Base-by-base conservation (phyloP, 2,797 vertebrate genomes). In the Oophaga sylvatica region DNA sequence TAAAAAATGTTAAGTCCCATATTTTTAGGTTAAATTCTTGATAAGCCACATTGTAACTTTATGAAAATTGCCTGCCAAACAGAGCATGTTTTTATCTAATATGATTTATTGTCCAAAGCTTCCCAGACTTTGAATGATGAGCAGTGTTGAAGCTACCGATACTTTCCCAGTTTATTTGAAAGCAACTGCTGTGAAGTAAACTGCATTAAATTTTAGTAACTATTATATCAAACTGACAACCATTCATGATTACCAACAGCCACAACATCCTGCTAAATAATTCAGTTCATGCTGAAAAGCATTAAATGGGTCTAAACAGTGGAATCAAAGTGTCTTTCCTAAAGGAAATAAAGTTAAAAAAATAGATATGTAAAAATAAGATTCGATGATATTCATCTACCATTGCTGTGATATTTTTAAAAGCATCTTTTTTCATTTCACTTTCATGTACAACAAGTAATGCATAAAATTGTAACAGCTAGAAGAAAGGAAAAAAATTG, bases 121-220 rank as follows among this genome's bases (percentile, higher is more conserved):
- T 70, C 84, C 62, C 45, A 86, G 84, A 89, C 80, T 22, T 82
- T 89, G 87, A 89, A 89, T 89, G 80, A 89, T 89, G 87, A 89
- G 71, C 84, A 48, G 71, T 82, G 70, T 86, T 86, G 79, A 41
- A 89, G 84, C 83, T 81, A 89, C 87, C 60, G 26, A 88, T 80
- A 77, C 60, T 29, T 79, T 85, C 68, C 70, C 71, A 82, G 87
- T 89, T 86, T 89, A 89, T 89, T 82, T 89, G 62, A 89, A 89
- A 85, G 79, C 83, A 89, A 89, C 87, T 89, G 87, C 87, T 89
- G 84, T 86, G 87, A 89, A 89, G 87, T 89, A 89, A 89, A 89
- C 87, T 89, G 87, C 80, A 89, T 89, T 89, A 89, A 60, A 86
- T 86, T 89, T 89, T 89, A 82, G 87, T 86, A 89, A 89, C 84